Conservation (phyloP, 1,140 invertebrate genomes). For the Araneus ventricosus region DNA sequence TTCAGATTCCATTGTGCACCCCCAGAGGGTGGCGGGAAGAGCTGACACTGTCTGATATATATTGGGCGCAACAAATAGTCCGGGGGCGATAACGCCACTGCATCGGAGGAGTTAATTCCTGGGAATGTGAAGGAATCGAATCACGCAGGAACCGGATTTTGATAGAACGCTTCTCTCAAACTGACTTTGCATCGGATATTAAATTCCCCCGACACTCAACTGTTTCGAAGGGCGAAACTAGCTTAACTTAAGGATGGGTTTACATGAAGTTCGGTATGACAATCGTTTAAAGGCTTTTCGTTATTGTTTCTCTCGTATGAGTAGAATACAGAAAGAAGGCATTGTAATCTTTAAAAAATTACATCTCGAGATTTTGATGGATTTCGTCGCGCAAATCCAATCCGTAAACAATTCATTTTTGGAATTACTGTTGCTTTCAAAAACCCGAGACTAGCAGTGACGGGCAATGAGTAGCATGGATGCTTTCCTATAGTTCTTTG, state of each 20-base stretch:
- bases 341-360: too few species aligned
- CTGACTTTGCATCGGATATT: slow-evolving; percentile 4
- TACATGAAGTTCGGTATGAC: background rate
- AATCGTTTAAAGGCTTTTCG: too few species aligned
- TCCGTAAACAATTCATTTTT: too few species aligned
- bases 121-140: slow-evolving; percentile 1
- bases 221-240: background rate
- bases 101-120: slow-evolving; percentile 15
- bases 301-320: too few species aligned
- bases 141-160: background rate
- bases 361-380: too few species aligned
- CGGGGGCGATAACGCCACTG: slow-evolving; percentile 6
- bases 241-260: background rate
- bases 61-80: slow-evolving; percentile 24
- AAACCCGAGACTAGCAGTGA: too few species aligned
- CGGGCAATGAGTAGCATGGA: too few species aligned
- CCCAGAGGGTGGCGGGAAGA: slow-evolving; percentile 1
- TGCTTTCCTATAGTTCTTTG: too few species aligned
- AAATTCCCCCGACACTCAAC: background rate
- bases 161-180: background rate
- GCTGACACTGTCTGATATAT: slow-evolving; percentile 27
- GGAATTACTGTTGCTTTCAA: too few species aligned
- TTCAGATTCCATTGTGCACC: slow-evolving; percentile 59
- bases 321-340: too few species aligned
- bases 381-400: too few species aligned